Evolutionary conservation across 1,140 invertebrate genomes (phyloP).

Genomic region (Diorhabda elongata): DNA sequence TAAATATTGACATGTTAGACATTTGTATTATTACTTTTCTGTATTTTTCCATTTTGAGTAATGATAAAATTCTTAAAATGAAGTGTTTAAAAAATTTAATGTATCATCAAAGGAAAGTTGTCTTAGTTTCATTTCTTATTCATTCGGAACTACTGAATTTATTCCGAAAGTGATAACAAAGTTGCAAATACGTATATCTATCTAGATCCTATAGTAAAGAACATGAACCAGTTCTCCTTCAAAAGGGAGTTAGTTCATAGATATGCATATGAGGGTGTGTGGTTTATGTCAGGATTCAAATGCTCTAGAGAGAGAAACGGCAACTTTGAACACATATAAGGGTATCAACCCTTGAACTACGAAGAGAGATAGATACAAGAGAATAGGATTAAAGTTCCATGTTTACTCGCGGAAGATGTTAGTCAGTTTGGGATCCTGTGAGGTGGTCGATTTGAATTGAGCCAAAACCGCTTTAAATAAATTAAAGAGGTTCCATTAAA

Average conservation of each 20-base stretch:
- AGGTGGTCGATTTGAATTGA: constrained; percentile 17
- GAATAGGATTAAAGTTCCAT: constrained; percentile 11
- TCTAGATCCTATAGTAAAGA: too few relatives aligned
- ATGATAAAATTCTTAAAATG: too few relatives aligned
- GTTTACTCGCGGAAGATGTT: constrained; percentile 15
- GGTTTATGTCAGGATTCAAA: constrained; percentile 12
- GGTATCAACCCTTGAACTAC: background rate
- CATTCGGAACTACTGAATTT: too few relatives aligned
- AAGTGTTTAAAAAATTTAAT: too few relatives aligned
- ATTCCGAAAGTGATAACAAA: too few relatives aligned
- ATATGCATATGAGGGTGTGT: constrained; percentile 12
- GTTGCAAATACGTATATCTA: too few relatives aligned
- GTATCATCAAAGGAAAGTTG: too few relatives aligned
- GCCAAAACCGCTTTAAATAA: constrained; percentile 15
- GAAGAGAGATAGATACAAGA: background rate
- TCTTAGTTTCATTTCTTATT: too few relatives aligned
- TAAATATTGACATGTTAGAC: too few relatives aligned
- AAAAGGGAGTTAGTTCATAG: background rate
- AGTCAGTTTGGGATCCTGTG: constrained; percentile 14
- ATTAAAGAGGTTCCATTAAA: constrained; percentile 15
- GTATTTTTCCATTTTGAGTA: too few relatives aligned
- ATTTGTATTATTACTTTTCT: too few relatives aligned
- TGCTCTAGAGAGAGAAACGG: background rate
- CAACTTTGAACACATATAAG: background rate
- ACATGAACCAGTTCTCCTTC: background rate